Percentiles rank a stretch among this genome's conserved stretches.
These are phyloP conservation scores for Helicoverpa assulta DNA, from an alignment of 2,888 invertebrate species.

Conservation along the genomic window DNA sequence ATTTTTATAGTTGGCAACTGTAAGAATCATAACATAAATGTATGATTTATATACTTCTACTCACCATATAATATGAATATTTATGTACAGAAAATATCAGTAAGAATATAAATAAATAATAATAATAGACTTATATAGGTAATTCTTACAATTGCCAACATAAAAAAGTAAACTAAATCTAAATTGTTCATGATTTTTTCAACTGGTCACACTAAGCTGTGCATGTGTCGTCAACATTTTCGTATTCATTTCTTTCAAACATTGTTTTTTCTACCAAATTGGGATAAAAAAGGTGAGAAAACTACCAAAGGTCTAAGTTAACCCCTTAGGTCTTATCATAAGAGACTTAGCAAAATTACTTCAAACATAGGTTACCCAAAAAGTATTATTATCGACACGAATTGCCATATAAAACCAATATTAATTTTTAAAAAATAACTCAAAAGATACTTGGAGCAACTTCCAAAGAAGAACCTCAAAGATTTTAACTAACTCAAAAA, in stretches of 20 bases:
- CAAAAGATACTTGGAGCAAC: background rate
- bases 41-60: background rate
- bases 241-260: constrained; percentile 33
- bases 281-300: background rate
- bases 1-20: constrained; percentile 30
- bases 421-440: background rate
- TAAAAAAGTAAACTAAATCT: constrained; percentile 54
- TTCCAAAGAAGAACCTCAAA: constrained; percentile 21
- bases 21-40: constrained; percentile 5
- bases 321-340: constrained; percentile 9
- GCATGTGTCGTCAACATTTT: constrained; percentile 44
- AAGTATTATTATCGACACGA: too few species aligned
- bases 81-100: background rate
- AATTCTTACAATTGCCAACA: constrained; percentile 51
- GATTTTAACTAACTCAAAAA: background rate
- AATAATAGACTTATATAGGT: background rate
- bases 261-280: constrained; percentile 31
- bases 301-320: background rate
- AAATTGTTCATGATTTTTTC: constrained; percentile 67
- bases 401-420: background rate
- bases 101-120: background rate
- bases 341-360: constrained; percentile 2
- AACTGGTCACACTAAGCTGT: constrained; percentile 43
- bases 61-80: background rate
- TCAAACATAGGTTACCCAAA: background rate